A percentile compares a stretch with the other conserved stretches of the same genome.
Evolutionary conservation across 2,888 invertebrate genomes (phyloP).

Genomic region (Pterostichus madidus): DNA sequence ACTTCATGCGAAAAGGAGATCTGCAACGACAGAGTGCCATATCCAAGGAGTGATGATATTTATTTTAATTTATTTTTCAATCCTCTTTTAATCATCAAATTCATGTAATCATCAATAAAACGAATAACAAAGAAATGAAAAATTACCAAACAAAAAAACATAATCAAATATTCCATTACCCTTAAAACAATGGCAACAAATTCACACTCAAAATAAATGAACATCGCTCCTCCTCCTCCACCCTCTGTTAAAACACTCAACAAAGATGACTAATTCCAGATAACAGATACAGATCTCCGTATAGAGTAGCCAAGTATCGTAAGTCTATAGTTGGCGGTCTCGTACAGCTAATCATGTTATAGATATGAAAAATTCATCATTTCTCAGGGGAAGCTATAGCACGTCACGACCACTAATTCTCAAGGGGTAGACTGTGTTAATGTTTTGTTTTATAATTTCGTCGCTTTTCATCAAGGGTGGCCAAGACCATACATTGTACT

Average conservation of each 20-base stretch:
- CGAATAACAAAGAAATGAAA: not conserved
- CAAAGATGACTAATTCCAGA: conserved; percentile 42
- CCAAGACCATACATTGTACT: not conserved
- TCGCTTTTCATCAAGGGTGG: not conserved
- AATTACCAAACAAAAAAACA: not conserved
- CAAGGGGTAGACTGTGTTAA: conserved; percentile 1
- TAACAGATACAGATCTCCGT: conserved; percentile 31
- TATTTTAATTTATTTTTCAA: no score
- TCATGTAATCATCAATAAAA: not conserved
- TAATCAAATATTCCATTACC: conserved; percentile 36
- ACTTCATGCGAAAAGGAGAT: no score
- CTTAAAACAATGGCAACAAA: conserved; percentile 50
- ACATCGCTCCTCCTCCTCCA: conserved; percentile 6
- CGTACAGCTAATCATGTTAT: conserved; percentile 59
- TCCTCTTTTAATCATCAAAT: not conserved
- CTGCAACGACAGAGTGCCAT: no score
- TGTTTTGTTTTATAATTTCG: conserved; percentile 5
- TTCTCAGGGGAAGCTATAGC: conserved; percentile 35
- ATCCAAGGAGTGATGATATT: no score
- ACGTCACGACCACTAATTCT: conserved; percentile 4
- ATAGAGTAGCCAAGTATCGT: not conserved
- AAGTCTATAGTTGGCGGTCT: not conserved
- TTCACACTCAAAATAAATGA: conserved; percentile 45
- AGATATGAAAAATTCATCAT: conserved; percentile 60
- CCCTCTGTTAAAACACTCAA: conserved; percentile 25